phyloP scores from a whole-genome alignment of 1,140 invertebrate species.

The Ostrea edulis region DNA sequence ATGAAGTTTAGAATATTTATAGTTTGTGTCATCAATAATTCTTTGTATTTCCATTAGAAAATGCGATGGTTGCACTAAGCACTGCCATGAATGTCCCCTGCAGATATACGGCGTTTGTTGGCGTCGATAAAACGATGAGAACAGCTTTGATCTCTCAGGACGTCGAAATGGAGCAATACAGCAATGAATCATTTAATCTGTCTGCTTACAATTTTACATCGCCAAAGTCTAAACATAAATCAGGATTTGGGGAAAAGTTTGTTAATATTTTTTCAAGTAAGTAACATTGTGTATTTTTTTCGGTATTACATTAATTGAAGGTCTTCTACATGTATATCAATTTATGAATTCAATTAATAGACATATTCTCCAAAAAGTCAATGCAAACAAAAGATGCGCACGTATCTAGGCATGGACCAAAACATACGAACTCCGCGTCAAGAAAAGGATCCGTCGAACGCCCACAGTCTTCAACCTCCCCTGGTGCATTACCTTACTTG shows the following conservation, averaged over 20 bases:
- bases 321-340: too few relatives aligned
- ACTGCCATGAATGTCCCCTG: not conserved
- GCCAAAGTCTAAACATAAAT: not conserved
- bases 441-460: too few relatives aligned
- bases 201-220: not conserved
- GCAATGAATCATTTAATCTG: not conserved
- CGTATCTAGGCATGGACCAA: too few relatives aligned
- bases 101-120: not conserved
- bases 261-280: not conserved
- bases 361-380: too few relatives aligned
- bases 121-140: not conserved
- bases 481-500: too few relatives aligned
- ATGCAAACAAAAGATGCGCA: too few relatives aligned
- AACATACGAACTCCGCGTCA: too few relatives aligned
- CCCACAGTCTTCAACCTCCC: too few relatives aligned
- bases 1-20: too few relatives aligned
- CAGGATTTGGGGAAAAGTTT: not conserved
- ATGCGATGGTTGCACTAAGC: not conserved
- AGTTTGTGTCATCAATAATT: not conserved
- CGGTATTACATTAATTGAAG: too few relatives aligned
- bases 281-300: not conserved
- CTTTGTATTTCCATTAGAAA: not conserved
- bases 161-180: not conserved
- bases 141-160: not conserved
- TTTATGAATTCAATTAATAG: too few relatives aligned